A percentile compares a stretch with the other conserved stretches of the same genome.
Conservation (phyloP, 2,888 invertebrate species). For the Petrolisthes cinctipes region DNA sequence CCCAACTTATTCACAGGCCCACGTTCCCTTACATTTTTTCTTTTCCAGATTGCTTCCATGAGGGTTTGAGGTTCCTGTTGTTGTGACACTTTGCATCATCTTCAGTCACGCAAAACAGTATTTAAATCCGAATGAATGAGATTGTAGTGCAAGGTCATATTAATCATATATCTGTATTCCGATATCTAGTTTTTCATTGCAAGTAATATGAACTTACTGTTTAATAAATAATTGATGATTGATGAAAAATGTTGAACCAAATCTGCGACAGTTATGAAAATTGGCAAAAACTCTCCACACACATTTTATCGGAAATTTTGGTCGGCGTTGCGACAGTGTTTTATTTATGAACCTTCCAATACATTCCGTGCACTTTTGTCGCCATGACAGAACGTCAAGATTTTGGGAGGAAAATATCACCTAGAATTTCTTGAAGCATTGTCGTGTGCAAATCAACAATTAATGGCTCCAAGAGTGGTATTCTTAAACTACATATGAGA, state of each 20-base stretch:
- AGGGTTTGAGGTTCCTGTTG: not conserved
- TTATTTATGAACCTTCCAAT: not conserved
- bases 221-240: no score
- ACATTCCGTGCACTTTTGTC: not conserved
- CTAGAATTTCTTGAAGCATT: no score
- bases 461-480: no score
- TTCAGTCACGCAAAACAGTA: not conserved
- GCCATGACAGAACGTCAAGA: not conserved
- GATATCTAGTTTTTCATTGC: no score
- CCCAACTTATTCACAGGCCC: not conserved
- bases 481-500: no score
- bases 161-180: no score
- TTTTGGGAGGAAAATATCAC: conserved; percentile 1
- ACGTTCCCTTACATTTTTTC: not conserved
- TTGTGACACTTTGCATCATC: no score
- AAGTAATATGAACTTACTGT: no score
- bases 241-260: no score
- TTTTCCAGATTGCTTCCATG: not conserved
- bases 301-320: not conserved
- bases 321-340: not conserved
- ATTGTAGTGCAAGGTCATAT: no score
- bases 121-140: not conserved
- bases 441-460: no score
- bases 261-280: no score
- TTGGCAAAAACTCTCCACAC: not conserved